Base-by-base conservation (phyloP, 2,113 vertebrate species). In the Coryphaenoides rupestris region DNA sequence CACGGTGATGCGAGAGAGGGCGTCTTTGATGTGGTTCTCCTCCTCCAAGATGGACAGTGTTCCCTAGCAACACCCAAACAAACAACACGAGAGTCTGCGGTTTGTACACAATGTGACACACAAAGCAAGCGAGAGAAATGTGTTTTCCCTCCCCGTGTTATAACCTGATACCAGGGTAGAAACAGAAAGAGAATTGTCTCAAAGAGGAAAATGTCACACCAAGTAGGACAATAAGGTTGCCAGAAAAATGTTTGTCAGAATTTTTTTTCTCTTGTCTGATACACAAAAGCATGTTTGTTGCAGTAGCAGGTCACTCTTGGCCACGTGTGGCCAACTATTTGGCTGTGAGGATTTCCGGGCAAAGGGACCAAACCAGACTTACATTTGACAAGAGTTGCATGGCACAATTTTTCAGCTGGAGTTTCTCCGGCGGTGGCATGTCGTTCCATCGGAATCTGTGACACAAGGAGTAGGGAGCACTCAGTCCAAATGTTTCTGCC, bases 1-100 rank as follows among this genome's bases (percentile, higher is more conserved):
- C 21, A 98, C 97, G 17, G 93, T 89, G 58, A 99, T 98, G 60
- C 97, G 90, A 53, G 96, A 96, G 19, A 98, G 80, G 55, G 89
- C 96, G 70, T 98, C 96, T 87, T 99, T 99, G 73, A 99, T 93
- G 66, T 98, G 95, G 81, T 93, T 95, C 79, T 98, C 95, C 73
- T 99, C 97, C 69, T 96, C 94, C 78, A 99, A 77, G 74, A 98
- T 95, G 26, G 90, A 87, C 64, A 89, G 89, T 15, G 94, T 96
- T 50, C 97, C 97, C 97, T 99, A 76, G 55, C n/a, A 9, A 16
- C 52, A 28, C 9, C 53, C 17, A 50, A 40, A 28, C 16, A 49
- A n/a, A 15, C 21, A 40, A 40, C 33, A 40, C n/a, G 33, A 12
- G 33, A 12, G 33, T 7, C 33, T 12, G 33, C 33, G 4, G 33